These are phyloP conservation scores for Peromyscus nudipes DNA, from an alignment of 2,797 vertebrate species.

Conservation along the genomic window DNA sequence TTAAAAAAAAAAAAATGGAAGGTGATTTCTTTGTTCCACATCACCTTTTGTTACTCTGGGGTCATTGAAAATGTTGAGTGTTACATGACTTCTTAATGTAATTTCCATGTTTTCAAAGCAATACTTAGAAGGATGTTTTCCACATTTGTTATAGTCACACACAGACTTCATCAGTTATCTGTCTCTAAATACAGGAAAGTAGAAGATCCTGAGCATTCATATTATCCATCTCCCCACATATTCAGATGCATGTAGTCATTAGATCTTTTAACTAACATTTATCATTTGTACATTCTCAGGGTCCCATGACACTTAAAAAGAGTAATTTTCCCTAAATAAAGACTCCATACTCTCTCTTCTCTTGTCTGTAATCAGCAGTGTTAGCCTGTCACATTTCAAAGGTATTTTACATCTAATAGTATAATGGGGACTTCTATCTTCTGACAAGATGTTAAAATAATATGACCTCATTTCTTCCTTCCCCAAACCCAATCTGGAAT, in stretches of 20 bases:
- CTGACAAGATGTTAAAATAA: background rate
- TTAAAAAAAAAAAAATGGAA: background rate
- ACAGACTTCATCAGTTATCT: background rate
- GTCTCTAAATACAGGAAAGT: background rate
- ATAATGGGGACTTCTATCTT: background rate
- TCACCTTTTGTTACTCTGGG: background rate
- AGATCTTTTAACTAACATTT: background rate
- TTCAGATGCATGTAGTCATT: background rate
- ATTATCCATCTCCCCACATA: rapidly evolving
- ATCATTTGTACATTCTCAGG: background rate
- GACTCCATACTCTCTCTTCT: background rate
- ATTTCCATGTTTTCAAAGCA: background rate
- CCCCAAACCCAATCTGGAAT: background rate
- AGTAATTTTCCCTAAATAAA: background rate
- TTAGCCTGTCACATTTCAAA: background rate
- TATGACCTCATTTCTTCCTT: background rate
- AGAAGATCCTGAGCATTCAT: too few species aligned
- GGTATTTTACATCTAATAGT: background rate
- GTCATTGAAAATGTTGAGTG: background rate
- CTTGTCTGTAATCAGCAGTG: background rate
- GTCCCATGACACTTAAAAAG: background rate
- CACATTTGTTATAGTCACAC: background rate
- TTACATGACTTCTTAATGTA: background rate
- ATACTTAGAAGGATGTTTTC: background rate
- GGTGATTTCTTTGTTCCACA: background rate